A percentile compares a stretch with the other conserved stretches of the same genome.
These are phyloP conservation scores for Cephalopholis sonnerati DNA, from an alignment of 2,113 vertebrate genomes.

Conservation along the genomic window DNA sequence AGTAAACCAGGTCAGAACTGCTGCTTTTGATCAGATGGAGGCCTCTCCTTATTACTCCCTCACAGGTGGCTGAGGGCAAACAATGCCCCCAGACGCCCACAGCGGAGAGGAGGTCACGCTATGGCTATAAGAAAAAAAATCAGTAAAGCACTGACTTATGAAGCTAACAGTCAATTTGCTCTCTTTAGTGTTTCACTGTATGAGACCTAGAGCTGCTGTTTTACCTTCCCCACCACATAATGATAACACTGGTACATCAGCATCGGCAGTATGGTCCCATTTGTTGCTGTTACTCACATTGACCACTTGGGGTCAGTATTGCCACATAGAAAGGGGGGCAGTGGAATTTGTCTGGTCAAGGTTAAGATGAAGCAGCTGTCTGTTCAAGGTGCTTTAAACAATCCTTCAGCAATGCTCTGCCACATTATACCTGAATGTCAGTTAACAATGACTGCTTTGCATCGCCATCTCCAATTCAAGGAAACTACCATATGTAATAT, in stretches of 20 bases:
- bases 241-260: slow-evolving; percentile 1
- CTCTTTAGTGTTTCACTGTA: slow-evolving; percentile 41
- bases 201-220: slow-evolving; percentile 30
- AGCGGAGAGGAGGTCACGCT: slow-evolving; percentile 20
- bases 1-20: slow-evolving; percentile 27
- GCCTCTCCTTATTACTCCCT: slow-evolving; percentile 19
- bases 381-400: slow-evolving; percentile 45
- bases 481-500: background rate
- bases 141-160: slow-evolving; percentile 54
- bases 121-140: slow-evolving; percentile 61
- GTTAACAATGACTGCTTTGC: background rate
- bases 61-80: slow-evolving; percentile 9
- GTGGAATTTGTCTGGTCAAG: slow-evolving; percentile 59
- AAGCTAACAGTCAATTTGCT: slow-evolving; percentile 77
- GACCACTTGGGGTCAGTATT: slow-evolving; percentile 68
- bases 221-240: slow-evolving; percentile 11
- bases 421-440: slow-evolving; percentile 13
- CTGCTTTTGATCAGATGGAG: slow-evolving; percentile 37
- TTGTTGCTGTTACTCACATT: slow-evolving; percentile 26
- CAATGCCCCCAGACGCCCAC: background rate
- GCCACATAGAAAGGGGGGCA: slow-evolving; percentile 34
- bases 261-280: background rate
- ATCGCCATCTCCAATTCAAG: background rate
- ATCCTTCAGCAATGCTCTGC: slow-evolving; percentile 19
- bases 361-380: slow-evolving; percentile 63